phyloP scores from a whole-genome alignment of 1,140 invertebrate species.

The Pseudomyrmex dendroicus region DNA sequence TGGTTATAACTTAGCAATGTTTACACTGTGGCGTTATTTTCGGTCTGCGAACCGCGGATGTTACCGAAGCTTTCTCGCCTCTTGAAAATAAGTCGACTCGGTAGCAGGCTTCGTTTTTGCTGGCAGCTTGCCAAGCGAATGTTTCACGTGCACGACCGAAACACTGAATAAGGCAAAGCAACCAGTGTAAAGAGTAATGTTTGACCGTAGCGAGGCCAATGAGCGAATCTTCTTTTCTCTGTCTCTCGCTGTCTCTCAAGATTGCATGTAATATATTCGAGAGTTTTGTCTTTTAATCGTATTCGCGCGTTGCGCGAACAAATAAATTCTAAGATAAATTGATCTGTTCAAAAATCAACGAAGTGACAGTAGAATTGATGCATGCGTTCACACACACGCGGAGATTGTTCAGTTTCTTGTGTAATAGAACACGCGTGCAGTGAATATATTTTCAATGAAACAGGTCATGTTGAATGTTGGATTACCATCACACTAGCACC shows the following conservation, averaged over 20 bases:
- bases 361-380: background rate
- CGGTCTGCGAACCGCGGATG: slow-evolving; percentile 62
- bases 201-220: background rate
- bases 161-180: slow-evolving; percentile 52
- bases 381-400: too few relatives aligned
- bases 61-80: slow-evolving; percentile 49
- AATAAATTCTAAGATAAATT: too few relatives aligned
- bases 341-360: too few relatives aligned
- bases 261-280: background rate
- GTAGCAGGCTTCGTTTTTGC: slow-evolving; percentile 53
- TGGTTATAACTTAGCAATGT: slow-evolving; percentile 70
- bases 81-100: slow-evolving; percentile 67
- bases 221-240: background rate
- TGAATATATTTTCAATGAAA: slow-evolving; percentile 13
- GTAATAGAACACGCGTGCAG: slow-evolving; percentile 1
- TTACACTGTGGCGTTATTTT: slow-evolving; percentile 69
- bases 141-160: slow-evolving; percentile 38
- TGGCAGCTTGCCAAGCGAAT: slow-evolving; percentile 57
- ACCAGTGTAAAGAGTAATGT: background rate
- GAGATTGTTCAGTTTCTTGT: background rate
- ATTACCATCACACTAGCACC: background rate
- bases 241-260: background rate
- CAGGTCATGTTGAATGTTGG: slow-evolving; percentile 25
- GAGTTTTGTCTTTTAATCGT: too few relatives aligned
- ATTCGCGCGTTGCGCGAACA: too few relatives aligned